phyloP scores from a whole-genome alignment of 2,113 vertebrate species.

The Malaclemys terrapin region DNA sequence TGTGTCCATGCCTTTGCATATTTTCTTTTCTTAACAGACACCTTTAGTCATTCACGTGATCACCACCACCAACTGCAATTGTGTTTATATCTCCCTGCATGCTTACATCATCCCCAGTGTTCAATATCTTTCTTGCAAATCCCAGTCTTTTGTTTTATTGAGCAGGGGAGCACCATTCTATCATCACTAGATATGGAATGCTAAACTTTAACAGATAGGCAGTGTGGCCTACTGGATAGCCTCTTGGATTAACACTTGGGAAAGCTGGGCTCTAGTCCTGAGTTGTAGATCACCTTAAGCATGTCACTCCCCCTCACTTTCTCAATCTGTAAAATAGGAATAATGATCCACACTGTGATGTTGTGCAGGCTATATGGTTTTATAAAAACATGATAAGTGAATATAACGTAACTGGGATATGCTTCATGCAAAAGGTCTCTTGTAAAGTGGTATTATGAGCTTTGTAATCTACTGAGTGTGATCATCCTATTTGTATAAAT shows the following conservation, averaged over 20 bases:
- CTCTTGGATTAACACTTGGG: not conserved
- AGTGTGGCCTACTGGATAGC: not conserved
- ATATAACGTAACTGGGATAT: too few species aligned
- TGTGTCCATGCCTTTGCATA: constrained; percentile 28
- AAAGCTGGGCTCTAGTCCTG: not conserved
- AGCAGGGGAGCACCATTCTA: not conserved
- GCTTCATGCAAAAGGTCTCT: too few species aligned
- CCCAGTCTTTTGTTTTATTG: not conserved
- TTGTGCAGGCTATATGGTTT: too few species aligned
- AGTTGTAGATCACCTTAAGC: not conserved
- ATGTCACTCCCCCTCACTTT: not conserved
- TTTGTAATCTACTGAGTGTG: too few species aligned
- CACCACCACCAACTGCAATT: not conserved
- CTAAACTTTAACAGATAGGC: not conserved
- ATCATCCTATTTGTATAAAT: too few species aligned
- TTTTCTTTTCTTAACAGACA: constrained; percentile 55
- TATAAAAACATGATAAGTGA: too few species aligned
- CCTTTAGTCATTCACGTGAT: constrained; percentile 42
- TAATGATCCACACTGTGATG: not conserved
- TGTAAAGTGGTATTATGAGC: too few species aligned
- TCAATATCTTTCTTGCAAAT: not conserved
- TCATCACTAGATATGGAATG: not conserved
- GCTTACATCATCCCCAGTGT: not conserved
- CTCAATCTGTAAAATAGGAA: not conserved
- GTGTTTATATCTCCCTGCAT: not conserved